phyloP scores from a whole-genome alignment of 2,113 vertebrate species.

The Struthidea cinerea region DNA sequence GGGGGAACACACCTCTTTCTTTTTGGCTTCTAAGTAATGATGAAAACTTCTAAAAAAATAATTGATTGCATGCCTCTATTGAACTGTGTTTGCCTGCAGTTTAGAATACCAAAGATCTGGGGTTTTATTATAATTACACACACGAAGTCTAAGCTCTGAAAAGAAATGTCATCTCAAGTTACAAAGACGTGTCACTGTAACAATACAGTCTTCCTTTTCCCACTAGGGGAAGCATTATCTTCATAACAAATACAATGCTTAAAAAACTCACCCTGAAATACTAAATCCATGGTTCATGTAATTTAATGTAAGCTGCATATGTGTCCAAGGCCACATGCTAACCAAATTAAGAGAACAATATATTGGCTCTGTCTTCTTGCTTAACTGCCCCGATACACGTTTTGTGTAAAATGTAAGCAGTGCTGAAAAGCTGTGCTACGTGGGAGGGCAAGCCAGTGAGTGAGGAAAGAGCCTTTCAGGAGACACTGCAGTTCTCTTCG shows the following conservation, averaged over 20 bases:
- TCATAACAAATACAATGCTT: not conserved
- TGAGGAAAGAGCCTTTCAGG: not conserved
- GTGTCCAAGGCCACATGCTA: not conserved
- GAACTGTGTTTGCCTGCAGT: not conserved
- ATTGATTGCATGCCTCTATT: not conserved
- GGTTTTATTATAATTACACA: not conserved
- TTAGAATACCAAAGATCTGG: not conserved
- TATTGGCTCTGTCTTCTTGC: not conserved
- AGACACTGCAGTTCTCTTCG: not conserved
- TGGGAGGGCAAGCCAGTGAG: not conserved
- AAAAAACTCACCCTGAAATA: not conserved
- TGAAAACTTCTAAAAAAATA: not conserved
- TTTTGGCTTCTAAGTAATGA: not conserved
- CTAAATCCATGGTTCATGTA: not conserved
- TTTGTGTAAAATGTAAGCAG: not conserved
- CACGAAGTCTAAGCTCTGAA: not conserved
- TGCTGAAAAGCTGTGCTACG: not conserved
- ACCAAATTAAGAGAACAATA: slow-evolving; percentile 21
- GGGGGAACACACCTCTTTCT: not conserved
- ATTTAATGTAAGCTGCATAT: not conserved
- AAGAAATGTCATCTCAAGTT: slow-evolving; percentile 10
- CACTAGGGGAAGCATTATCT: slow-evolving; percentile 28
- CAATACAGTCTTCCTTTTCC: not conserved
- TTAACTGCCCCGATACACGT: not conserved
- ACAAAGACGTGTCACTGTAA: not conserved